Base-by-base conservation (phyloP, 1,140 invertebrate genomes). In the Harpegnathos saltator region DNA sequence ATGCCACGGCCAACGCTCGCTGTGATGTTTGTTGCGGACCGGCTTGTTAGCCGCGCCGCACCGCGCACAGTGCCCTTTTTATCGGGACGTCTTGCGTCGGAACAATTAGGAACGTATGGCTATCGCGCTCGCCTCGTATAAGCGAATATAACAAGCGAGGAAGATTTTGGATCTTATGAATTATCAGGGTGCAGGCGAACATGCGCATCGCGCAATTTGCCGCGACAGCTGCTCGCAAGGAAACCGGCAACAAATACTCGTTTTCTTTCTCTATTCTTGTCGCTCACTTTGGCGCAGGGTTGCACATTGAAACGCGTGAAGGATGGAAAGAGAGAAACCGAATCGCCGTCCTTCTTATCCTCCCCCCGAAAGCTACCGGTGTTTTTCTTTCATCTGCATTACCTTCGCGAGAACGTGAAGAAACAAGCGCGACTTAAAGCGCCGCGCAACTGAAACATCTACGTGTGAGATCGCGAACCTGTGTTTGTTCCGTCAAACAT, bases 301-400 rank as follows among this genome's bases (percentile, higher is more conserved):
- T 7, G 1, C 33, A 77, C 50, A 33, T 52, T 66, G 63, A 33
- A 77, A 17, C 61, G 56, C 33, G 48, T 77, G 50, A 65, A 56
- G 58, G 54, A 56, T 56, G 3, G 54, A 22, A 56, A 19, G 11
- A 19, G n/a, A 19, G 3, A 56, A 56, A 56, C n/a, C 54, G n/a
- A 19, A 29, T 7, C 19, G 48, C 58, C 54, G 7, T 15, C 48
- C n/a, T 56, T 65, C 26, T 77, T 44, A 56, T 54, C n/a, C n/a
- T 17, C 73, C 22, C 14, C 3, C 4, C 19, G 4, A 44, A 66
- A 77, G 12, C n/a, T 19, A 15, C 38, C 50, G 29, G 29, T 63
- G 17, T 77, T 66, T 56, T 29, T 33, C 74, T 61, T 77, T 77
- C 66, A 77, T 77, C 74, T 66, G 24, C 74, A 77, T 77, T 77